A percentile compares a stretch with the other conserved stretches of the same genome.
Evolutionary conservation across 2,797 vertebrate species (phyloP).

Genomic region (Benthosema pterotum): DNA sequence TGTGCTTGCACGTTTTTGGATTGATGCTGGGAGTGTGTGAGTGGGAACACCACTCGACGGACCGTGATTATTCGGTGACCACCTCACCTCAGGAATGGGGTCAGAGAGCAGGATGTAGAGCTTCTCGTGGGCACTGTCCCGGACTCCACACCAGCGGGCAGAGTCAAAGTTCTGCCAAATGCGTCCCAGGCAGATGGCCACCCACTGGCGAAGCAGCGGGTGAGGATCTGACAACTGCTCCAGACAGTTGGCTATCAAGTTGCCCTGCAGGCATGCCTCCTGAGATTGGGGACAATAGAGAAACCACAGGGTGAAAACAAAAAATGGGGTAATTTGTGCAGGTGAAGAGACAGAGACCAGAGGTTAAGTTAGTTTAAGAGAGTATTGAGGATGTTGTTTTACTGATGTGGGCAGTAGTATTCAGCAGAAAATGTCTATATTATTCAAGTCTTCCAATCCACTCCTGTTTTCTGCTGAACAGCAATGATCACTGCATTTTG

Average conservation of each 20-base stretch:
- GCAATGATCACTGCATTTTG: too few relatives aligned
- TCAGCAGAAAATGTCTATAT: too few relatives aligned
- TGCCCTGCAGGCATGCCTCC: constrained; percentile 97
- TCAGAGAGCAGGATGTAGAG: constrained; percentile 96
- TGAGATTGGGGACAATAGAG: constrained; percentile 41
- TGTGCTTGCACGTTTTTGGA: background rate
- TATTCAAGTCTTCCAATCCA: too few relatives aligned
- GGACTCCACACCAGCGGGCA: constrained; percentile 94
- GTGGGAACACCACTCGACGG: background rate
- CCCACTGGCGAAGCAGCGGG: constrained; percentile 95
- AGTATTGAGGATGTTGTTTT: too few relatives aligned
- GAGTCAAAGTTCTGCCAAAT: constrained; percentile 99
- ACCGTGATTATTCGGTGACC: too few relatives aligned
- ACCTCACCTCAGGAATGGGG: constrained; percentile 92
- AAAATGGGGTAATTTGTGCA: background rate
- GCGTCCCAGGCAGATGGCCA: constrained; percentile 95
- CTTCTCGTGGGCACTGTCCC: constrained; percentile 97
- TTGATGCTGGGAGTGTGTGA: background rate
- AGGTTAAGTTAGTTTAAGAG: background rate
- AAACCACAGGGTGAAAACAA: background rate
- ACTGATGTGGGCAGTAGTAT: too few relatives aligned
- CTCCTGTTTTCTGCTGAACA: too few relatives aligned
- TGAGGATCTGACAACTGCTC: constrained; percentile 96
- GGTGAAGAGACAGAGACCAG: too few relatives aligned
- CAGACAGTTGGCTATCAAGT: constrained; percentile 96